Percentiles rank a stretch among this genome's conserved stretches.
phyloP scores from a whole-genome alignment of 2,797 vertebrate species.

The Synanceia verrucosa region DNA sequence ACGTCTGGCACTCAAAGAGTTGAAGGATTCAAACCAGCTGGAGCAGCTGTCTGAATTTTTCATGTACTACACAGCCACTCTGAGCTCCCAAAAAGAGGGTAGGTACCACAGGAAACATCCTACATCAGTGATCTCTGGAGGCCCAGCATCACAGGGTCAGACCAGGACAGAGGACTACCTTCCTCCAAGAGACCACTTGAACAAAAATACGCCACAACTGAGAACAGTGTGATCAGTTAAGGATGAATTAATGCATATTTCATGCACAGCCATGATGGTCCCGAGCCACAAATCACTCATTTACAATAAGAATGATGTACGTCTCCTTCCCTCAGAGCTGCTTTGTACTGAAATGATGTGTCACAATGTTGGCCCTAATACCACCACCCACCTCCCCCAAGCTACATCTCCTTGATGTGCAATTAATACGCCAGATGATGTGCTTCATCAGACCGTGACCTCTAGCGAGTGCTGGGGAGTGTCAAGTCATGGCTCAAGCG shows the following conservation, averaged over 20 bases:
- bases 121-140: background rate
- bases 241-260: too few relatives aligned
- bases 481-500: background rate
- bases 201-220: background rate
- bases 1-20: too few relatives aligned
- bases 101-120: constrained; percentile 4
- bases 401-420: background rate
- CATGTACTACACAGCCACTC: background rate
- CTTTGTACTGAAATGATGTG: background rate
- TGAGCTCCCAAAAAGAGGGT: background rate
- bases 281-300: background rate
- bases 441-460: background rate
- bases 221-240: background rate
- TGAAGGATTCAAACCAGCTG: background rate
- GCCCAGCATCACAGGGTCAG: background rate
- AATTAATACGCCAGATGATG: background rate
- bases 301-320: background rate
- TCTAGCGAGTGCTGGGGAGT: background rate
- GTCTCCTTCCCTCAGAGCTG: background rate
- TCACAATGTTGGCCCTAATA: background rate
- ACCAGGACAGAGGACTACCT: background rate
- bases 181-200: background rate
- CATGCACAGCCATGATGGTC: background rate
- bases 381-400: too few relatives aligned
- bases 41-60: background rate